Percentiles rank a stretch among this genome's conserved stretches.
phyloP scores from a whole-genome alignment of 2,888 invertebrate species.

The Oeneis ivallda region DNA sequence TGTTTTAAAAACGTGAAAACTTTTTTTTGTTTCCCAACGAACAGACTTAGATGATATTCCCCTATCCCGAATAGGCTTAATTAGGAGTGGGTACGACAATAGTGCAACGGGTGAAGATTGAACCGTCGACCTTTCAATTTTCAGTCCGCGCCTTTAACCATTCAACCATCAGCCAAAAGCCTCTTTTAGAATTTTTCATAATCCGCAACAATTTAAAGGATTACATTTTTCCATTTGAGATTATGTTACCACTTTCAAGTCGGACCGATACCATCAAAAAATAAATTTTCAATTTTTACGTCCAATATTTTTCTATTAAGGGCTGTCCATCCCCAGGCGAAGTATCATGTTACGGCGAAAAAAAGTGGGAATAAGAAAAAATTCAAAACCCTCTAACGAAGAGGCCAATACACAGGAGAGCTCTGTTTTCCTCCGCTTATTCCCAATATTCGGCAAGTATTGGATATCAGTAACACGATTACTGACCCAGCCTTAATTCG shows the following conservation, averaged over 20 bases:
- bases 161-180: no score
- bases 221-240: conserved; percentile 30
- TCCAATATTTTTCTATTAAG: conserved; percentile 74
- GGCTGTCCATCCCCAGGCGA: conserved; percentile 69
- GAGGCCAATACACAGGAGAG: conserved; percentile 73
- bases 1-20: no score
- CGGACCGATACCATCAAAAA: conserved; percentile 25
- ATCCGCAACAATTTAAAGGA: not conserved
- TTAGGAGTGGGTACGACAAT: no score
- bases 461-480: conserved; percentile 79
- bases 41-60: no score
- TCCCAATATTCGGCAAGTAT: conserved; percentile 69
- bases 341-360: conserved; percentile 69
- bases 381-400: conserved; percentile 79
- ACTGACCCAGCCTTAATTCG: conserved; percentile 79
- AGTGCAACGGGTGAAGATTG: no score
- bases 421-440: conserved; percentile 72
- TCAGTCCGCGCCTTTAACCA: no score
- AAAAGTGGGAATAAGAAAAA: conserved; percentile 65
- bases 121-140: no score
- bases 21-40: no score
- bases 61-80: no score
- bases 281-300: conserved; percentile 66
- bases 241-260: conserved; percentile 15
- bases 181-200: not conserved